Conservation (phyloP, 64 coral and sea anemone species). For the Stichodactyla helianthus region DNA sequence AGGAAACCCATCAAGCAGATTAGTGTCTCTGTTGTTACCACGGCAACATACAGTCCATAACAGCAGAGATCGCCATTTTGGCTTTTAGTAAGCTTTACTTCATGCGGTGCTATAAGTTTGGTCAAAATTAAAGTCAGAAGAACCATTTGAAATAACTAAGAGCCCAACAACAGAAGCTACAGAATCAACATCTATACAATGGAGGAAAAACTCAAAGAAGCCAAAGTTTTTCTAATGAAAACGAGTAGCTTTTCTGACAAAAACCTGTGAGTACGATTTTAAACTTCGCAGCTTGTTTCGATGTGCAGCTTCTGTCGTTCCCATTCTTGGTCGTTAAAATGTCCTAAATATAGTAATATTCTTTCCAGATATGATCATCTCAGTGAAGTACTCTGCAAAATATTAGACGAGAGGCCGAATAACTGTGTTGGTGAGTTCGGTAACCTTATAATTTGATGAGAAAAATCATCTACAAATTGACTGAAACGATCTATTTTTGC, state of each 20-base stretch:
- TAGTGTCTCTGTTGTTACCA: not conserved
- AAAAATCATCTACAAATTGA: not conserved
- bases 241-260: slow-evolving; percentile 63
- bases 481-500: not conserved
- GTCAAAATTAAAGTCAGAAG: not conserved
- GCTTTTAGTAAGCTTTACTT: not conserved
- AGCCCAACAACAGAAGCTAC: not conserved
- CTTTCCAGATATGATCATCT: slow-evolving; percentile 80
- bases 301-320: not conserved
- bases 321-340: not conserved
- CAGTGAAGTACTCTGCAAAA: slow-evolving; percentile 79
- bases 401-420: slow-evolving; percentile 82
- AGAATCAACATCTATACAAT: not conserved
- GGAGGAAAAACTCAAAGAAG: slow-evolving; percentile 72
- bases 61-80: slow-evolving; percentile 7
- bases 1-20: not conserved
- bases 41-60: slow-evolving; percentile 3
- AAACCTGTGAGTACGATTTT: slow-evolving; percentile 68
- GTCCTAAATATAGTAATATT: not conserved
- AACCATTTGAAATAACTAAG: not conserved
- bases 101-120: not conserved
- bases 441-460: not conserved
- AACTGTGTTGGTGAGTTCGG: slow-evolving; percentile 67
- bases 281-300: not conserved
- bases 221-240: slow-evolving; percentile 79